Evolutionary conservation across 2,113 vertebrate species (phyloP).

Genomic region (Lethenteron camtschaticum): DNA sequence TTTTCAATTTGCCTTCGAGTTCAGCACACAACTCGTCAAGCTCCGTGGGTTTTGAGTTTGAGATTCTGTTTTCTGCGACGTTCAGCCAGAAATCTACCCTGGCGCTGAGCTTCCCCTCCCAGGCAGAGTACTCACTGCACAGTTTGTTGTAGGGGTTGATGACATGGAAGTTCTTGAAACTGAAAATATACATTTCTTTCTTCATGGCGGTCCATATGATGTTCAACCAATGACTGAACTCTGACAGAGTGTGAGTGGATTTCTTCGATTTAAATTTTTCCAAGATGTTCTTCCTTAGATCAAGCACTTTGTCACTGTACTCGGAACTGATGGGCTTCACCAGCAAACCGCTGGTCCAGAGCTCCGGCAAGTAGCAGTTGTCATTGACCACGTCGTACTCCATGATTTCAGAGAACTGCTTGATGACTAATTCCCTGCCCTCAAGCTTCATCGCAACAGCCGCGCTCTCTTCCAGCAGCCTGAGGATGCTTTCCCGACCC

Average conservation of each 20-base stretch:
- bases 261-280: constrained; percentile 12
- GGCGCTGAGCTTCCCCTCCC: constrained; percentile 17
- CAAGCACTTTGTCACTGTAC: constrained; percentile 20
- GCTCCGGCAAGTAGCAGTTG: constrained; percentile 23
- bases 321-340: constrained; percentile 24
- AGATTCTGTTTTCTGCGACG: constrained; percentile 18
- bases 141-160: constrained; percentile 21
- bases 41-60: constrained; percentile 12
- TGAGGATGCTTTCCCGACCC: constrained; percentile 16
- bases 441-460: constrained; percentile 16
- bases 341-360: constrained; percentile 27
- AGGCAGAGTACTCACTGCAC: constrained; percentile 18
- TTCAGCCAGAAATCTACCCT: not conserved
- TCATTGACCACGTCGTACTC: constrained; percentile 19
- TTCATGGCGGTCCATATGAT: constrained; percentile 22
- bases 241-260: constrained; percentile 7
- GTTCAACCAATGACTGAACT: constrained; percentile 19
- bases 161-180: constrained; percentile 22
- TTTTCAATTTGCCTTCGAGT: constrained; percentile 10
- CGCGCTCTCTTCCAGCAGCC: constrained; percentile 18
- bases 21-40: constrained; percentile 19
- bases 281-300: constrained; percentile 20
- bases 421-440: not conserved
- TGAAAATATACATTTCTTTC: constrained; percentile 17
- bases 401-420: constrained; percentile 23